Evolutionary conservation across 1,140 invertebrate species (phyloP).

Genomic region (Harpegnathos saltator): DNA sequence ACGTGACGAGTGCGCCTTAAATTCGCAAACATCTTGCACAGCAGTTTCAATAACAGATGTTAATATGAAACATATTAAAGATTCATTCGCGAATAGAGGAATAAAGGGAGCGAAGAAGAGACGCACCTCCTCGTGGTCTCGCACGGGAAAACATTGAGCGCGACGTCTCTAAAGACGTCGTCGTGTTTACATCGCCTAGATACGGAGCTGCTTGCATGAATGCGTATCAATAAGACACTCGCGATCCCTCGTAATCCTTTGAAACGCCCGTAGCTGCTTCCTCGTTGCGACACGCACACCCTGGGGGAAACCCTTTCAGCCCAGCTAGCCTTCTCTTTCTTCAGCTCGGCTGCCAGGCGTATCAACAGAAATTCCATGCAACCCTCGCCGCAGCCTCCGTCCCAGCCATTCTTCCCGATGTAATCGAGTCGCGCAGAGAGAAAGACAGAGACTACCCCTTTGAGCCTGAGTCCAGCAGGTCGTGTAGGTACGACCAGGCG

Average conservation of each 20-base stretch:
- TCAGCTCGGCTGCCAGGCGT: slow-evolving; percentile 18
- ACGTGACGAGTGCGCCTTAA: too few relatives aligned
- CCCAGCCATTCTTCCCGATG: slow-evolving; percentile 54
- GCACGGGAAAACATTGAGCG: too few relatives aligned
- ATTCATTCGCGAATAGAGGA: background rate
- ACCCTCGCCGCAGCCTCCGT: background rate
- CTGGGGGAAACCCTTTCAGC: slow-evolving; percentile 67
- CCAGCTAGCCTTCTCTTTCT: slow-evolving; percentile 60
- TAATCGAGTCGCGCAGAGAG: slow-evolving; percentile 53
- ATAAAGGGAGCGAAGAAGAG: too few relatives aligned
- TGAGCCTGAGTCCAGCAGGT: slow-evolving; percentile 51
- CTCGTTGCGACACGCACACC: background rate
- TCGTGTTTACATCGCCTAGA: slow-evolving; percentile 41
- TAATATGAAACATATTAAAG: background rate
- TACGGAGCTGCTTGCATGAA: slow-evolving; percentile 31
- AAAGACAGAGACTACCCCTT: slow-evolving; percentile 60
- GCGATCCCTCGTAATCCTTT: slow-evolving; percentile 49
- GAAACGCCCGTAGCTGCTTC: slow-evolving; percentile 2
- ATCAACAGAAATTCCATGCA: slow-evolving; percentile 48
- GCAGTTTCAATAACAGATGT: background rate
- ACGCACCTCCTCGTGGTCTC: background rate
- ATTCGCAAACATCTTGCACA: too few relatives aligned
- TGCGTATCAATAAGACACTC: slow-evolving; percentile 40
- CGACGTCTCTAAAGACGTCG: background rate
- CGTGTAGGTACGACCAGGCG: slow-evolving; percentile 6